These are phyloP conservation scores for Drosophila kokeensis DNA, from an alignment of 2,888 invertebrate species.

Conservation along the genomic window DNA sequence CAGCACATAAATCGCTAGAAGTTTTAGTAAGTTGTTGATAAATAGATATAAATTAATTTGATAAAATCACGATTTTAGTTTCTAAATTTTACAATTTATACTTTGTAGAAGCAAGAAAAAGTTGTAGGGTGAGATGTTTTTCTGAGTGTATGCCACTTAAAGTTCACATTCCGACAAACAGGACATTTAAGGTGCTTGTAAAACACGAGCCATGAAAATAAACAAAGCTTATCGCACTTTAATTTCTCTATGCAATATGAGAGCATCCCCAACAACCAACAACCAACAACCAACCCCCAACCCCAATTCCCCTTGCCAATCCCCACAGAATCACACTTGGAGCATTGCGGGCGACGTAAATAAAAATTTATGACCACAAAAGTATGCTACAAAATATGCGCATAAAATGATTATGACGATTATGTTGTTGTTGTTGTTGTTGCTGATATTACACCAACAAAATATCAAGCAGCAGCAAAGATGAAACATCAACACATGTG, in stretches of 20 bases:
- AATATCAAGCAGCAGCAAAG: constrained; percentile 42
- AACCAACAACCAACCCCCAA: not conserved
- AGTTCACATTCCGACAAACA: not conserved
- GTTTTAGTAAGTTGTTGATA: not conserved
- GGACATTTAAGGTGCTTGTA: constrained; percentile 52
- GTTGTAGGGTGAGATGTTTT: not conserved
- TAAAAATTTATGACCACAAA: constrained; percentile 77
- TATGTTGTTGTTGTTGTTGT: constrained; percentile 48
- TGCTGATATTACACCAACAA: constrained; percentile 41
- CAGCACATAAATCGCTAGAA: not conserved
- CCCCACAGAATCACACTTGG: constrained; percentile 39
- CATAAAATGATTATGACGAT: constrained; percentile 81
- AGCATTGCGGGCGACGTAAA: constrained; percentile 62
- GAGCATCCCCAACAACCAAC: not conserved
- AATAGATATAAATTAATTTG: not conserved
- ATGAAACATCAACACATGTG: constrained; percentile 46
- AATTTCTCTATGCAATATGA: constrained; percentile 56
- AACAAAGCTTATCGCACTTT: constrained; percentile 75
- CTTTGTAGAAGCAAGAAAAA: too few relatives aligned
- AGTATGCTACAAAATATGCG: constrained; percentile 73
- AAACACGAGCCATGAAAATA: constrained; percentile 61
- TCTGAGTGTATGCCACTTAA: not conserved
- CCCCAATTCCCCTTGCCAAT: not conserved
- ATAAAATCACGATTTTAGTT: not conserved
- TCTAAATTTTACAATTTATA: not conserved